Evolutionary conservation across 2,888 invertebrate genomes (phyloP).

Genomic region (Sinodicranocentrus sp.): DNA sequence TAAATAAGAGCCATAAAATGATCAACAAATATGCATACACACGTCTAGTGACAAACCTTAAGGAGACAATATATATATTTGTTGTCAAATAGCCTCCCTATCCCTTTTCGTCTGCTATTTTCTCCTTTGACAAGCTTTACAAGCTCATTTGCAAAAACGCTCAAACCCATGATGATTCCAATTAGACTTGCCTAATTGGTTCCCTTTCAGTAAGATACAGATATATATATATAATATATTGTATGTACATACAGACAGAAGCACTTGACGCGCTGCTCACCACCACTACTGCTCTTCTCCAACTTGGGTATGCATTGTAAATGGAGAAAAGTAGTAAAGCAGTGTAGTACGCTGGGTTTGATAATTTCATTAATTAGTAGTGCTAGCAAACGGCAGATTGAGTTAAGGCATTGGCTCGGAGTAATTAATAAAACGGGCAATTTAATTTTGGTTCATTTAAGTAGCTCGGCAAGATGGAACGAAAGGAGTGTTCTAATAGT

Average conservation of each 20-base stretch:
- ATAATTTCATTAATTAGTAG: slow-evolving; percentile 72
- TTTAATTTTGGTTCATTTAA: slow-evolving; percentile 66
- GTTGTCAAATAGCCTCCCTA: slow-evolving; percentile 2
- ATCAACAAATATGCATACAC: slow-evolving; percentile 9
- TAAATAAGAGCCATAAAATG: slow-evolving; percentile 46
- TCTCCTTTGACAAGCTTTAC: slow-evolving; percentile 59
- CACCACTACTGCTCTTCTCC: no score
- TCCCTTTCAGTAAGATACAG: slow-evolving; percentile 63
- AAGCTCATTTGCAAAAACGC: slow-evolving; percentile 68
- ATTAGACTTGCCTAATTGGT: slow-evolving; percentile 69
- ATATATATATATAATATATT: neutral
- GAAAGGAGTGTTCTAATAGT: slow-evolving; percentile 6
- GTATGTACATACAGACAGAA: slow-evolving; percentile 32
- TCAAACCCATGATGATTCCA: slow-evolving; percentile 67
- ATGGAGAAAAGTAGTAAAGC: slow-evolving; percentile 54
- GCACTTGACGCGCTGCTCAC: neutral
- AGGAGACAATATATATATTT: slow-evolving; percentile 24
- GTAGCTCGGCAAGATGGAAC: slow-evolving; percentile 40
- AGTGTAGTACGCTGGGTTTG: slow-evolving; percentile 69
- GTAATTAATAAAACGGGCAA: slow-evolving; percentile 69
- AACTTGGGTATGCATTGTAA: slow-evolving; percentile 24
- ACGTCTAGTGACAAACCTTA: neutral
- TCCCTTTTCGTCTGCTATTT: slow-evolving; percentile 23
- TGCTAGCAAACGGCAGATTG: slow-evolving; percentile 72
- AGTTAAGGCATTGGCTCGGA: slow-evolving; percentile 71